phyloP scores from a whole-genome alignment of 2,113 vertebrate genomes.

The Clarias gariepinus region DNA sequence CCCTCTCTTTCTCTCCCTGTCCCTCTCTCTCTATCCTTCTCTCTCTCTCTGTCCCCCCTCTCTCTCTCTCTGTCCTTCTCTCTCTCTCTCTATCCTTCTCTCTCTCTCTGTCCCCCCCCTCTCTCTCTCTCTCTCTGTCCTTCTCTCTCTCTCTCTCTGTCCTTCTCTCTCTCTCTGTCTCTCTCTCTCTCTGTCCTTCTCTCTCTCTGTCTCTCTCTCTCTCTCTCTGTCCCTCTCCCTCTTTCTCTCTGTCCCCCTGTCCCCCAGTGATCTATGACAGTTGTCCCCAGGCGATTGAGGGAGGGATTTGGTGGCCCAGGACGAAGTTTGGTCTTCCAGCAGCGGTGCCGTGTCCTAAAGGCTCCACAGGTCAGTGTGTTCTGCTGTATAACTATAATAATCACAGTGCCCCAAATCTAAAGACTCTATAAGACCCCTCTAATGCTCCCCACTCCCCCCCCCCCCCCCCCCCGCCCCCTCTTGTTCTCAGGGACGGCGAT shows the following conservation, averaged over 20 bases:
- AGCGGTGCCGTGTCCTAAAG: constrained; percentile 87
- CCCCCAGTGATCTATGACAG: constrained; percentile 93
- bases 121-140: too few relatives aligned
- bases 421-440: background rate
- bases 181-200: too few relatives aligned
- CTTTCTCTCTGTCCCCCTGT: constrained; percentile 20
- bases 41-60: background rate
- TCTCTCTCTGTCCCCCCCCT: too few relatives aligned
- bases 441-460: too few relatives aligned
- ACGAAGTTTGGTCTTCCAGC: constrained; percentile 93
- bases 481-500: constrained; percentile 81
- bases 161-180: too few relatives aligned
- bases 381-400: background rate
- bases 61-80: background rate
- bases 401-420: background rate
- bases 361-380: constrained; percentile 82
- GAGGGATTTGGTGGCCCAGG: constrained; percentile 94
- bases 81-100: too few relatives aligned
- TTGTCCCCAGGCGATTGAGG: constrained; percentile 89
- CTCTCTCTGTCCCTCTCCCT: background rate
- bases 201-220: background rate
- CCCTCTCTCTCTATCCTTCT: constrained; percentile 13
- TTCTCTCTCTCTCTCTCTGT: too few relatives aligned
- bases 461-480: constrained; percentile 15
- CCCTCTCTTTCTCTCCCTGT: constrained; percentile 7